Conservation (phyloP, 2,888 invertebrate genomes). For the Aspidiotus destructor region DNA sequence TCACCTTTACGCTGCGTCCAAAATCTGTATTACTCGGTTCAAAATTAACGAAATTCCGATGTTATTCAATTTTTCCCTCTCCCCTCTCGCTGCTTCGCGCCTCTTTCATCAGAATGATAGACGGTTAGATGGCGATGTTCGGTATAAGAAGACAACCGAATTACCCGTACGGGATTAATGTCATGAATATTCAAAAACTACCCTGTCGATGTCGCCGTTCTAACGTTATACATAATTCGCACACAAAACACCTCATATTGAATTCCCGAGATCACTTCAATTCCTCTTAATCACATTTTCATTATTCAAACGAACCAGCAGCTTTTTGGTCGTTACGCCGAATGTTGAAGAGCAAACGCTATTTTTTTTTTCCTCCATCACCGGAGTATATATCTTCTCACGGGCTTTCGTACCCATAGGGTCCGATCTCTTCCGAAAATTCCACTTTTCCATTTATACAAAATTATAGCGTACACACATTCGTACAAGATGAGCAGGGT, state of each 20-base stretch:
- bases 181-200: conserved; percentile 31
- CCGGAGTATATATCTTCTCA: no score
- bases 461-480: not conserved
- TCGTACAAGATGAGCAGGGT: not conserved
- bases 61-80: not conserved
- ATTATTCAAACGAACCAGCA: conserved; percentile 27
- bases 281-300: conserved; percentile 32
- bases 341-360: no score
- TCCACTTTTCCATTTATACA: not conserved
- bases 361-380: no score
- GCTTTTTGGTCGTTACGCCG: not conserved
- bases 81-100: not conserved
- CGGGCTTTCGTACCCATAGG: not conserved
- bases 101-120: not conserved
- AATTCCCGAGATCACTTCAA: conserved; percentile 29
- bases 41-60: conserved; percentile 1
- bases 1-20: no score
- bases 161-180: conserved; percentile 27
- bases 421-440: not conserved
- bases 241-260: conserved; percentile 32
- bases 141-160: conserved; percentile 25
- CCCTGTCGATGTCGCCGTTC: conserved; percentile 2
- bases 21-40: not conserved
- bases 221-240: conserved; percentile 21
- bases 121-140: no score